These are phyloP conservation scores for Pandemis cinnamomeana DNA, from an alignment of 2,888 invertebrate species.

Conservation along the genomic window DNA sequence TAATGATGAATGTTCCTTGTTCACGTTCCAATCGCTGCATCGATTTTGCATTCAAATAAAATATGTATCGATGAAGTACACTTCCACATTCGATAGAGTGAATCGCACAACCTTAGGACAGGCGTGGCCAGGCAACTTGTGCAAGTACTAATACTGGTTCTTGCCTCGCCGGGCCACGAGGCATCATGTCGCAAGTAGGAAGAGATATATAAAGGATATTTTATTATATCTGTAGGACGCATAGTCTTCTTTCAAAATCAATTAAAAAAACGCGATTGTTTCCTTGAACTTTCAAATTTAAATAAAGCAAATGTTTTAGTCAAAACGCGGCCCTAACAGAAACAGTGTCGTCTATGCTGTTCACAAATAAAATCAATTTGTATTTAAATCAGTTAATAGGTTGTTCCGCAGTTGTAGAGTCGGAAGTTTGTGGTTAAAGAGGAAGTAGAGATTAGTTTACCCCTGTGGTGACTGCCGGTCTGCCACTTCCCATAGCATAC, in stretches of 20 bases:
- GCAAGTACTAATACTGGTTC: conserved; percentile 66
- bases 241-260: conserved; percentile 13
- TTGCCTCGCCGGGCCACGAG: conserved; percentile 47
- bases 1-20: conserved; percentile 55
- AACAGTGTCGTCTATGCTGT: too few relatives aligned
- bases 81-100: conserved; percentile 45
- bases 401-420: conserved; percentile 26
- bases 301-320: not conserved
- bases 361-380: not conserved
- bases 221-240: conserved; percentile 46
- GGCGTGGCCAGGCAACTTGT: conserved; percentile 59
- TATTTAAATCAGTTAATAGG: conserved; percentile 17
- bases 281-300: conserved; percentile 8
- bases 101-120: conserved; percentile 52
- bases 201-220: conserved; percentile 58
- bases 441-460: conserved; percentile 32
- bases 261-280: not conserved
- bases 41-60: conserved; percentile 58
- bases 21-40: conserved; percentile 59
- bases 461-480: conserved; percentile 22
- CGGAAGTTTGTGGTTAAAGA: conserved; percentile 36
- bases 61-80: conserved; percentile 55
- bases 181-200: conserved; percentile 55
- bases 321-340: not conserved
- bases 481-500: not conserved